Evolutionary conservation across 2,797 vertebrate species (phyloP).

Genomic region (Cuniculus paca): DNA sequence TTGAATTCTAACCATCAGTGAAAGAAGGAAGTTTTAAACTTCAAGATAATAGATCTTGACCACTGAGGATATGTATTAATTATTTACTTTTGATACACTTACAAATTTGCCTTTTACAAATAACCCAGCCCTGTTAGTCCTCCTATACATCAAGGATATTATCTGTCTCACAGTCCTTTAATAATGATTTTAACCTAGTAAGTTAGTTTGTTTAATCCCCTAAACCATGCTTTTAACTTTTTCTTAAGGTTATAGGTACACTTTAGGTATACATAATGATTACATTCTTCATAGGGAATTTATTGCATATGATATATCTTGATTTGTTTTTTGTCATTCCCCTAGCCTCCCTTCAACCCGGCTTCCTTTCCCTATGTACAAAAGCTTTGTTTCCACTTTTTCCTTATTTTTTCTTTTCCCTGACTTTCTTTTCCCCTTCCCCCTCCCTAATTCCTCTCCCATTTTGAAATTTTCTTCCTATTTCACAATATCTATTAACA

Average conservation of each 20-base stretch:
- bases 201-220: background rate
- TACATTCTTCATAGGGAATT: background rate
- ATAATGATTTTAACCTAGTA: constrained; percentile 12
- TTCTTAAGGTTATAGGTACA: background rate
- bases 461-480: background rate
- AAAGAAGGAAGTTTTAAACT: background rate
- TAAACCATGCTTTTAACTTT: background rate
- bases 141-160: background rate
- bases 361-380: background rate
- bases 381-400: background rate
- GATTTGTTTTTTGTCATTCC: background rate
- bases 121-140: background rate
- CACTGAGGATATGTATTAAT: background rate
- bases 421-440: background rate
- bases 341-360: background rate
- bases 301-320: background rate
- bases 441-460: background rate
- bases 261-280: background rate
- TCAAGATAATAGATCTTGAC: background rate
- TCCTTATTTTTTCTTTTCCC: background rate
- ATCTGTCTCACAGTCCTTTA: background rate
- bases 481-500: background rate
- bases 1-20: background rate
- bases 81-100: background rate
- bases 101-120: background rate